Evolutionary conservation across 2,888 invertebrate species (phyloP).

Genomic region (Lagria hirta): DNA sequence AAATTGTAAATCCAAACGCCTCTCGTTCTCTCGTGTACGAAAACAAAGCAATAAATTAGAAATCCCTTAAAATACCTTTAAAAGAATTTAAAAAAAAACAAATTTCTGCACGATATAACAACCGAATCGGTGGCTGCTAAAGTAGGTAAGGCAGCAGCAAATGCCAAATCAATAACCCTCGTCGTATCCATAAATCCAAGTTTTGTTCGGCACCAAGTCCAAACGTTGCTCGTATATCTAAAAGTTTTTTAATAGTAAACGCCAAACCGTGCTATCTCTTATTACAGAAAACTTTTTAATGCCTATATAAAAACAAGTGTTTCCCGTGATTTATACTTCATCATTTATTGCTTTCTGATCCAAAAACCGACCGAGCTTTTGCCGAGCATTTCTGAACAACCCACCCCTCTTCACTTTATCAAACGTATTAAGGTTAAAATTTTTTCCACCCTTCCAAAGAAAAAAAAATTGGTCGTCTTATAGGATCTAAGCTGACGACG

Average conservation of each 20-base stretch:
- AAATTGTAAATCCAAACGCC: no score
- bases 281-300: constrained; percentile 45
- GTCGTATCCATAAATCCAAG: constrained; percentile 44
- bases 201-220: constrained; percentile 39
- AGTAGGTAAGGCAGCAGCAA: constrained; percentile 41
- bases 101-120: constrained; percentile 31
- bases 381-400: no score
- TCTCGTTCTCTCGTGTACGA: no score
- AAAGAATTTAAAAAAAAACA: constrained; percentile 18
- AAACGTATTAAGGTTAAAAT: constrained; percentile 17
- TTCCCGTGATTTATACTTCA: constrained; percentile 35
- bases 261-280: constrained; percentile 42
- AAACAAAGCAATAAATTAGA: constrained; percentile 35
- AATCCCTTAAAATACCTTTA: constrained; percentile 24
- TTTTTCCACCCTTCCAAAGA: constrained; percentile 16
- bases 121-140: constrained; percentile 29
- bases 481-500: constrained; percentile 3
- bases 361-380: no score
- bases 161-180: constrained; percentile 48
- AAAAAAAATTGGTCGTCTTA: constrained; percentile 13
- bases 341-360: constrained; percentile 34
- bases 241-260: constrained; percentile 50
- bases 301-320: constrained; percentile 40
- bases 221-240: constrained; percentile 45
- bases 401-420: constrained; percentile 18